These are phyloP conservation scores for Rhagium mordax DNA, from an alignment of 2,888 invertebrate species.

Conservation along the genomic window DNA sequence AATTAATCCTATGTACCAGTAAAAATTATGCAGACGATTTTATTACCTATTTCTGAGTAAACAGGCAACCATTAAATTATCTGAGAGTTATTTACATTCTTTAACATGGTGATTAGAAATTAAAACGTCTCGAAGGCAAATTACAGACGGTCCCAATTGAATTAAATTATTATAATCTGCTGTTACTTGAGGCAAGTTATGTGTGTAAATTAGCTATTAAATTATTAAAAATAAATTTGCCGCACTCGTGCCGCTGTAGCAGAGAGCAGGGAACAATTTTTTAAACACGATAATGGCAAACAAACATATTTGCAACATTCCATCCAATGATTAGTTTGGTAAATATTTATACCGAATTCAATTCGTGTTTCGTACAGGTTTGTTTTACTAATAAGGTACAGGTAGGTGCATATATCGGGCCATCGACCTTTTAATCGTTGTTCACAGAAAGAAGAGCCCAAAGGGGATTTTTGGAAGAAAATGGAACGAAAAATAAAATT, in stretches of 20 bases:
- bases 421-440: slow-evolving; percentile 13
- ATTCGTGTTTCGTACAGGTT: slow-evolving; percentile 27
- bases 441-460: neutral
- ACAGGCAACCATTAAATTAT: neutral
- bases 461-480: neutral
- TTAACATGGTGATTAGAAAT: neutral
- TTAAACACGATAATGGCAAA: neutral
- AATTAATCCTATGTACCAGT: too few relatives aligned
- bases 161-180: neutral
- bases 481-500: neutral
- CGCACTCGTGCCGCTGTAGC: too few relatives aligned
- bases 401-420: slow-evolving; percentile 1
- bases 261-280: too few relatives aligned
- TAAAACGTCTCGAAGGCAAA: neutral
- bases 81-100: neutral
- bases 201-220: neutral
- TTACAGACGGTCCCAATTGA: neutral
- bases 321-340: neutral
- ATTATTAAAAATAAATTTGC: too few relatives aligned
- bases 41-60: too few relatives aligned
- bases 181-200: neutral
- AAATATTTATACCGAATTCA: slow-evolving; percentile 14
- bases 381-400: slow-evolving; percentile 24
- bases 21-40: too few relatives aligned
- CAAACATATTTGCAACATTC: neutral